Conservation (phyloP, 2,113 vertebrate species). For the Corydoras sp. region DNA sequence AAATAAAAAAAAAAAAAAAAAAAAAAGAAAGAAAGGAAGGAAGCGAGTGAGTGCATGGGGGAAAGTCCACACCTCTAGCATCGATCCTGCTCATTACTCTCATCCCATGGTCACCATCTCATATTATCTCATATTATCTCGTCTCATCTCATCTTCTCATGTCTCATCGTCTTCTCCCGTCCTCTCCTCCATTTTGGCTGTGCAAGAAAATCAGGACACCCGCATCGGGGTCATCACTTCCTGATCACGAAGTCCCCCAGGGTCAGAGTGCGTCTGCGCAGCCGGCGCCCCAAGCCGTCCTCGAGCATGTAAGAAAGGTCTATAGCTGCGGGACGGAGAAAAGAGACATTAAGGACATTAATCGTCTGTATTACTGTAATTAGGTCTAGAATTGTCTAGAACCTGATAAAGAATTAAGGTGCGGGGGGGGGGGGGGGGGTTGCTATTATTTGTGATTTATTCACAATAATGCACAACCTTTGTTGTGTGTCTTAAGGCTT, state of each 20-base stretch:
- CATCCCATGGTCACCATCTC: conserved; percentile 38
- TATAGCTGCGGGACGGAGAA: conserved; percentile 73
- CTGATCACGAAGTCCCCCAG: conserved; percentile 82
- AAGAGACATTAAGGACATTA: conserved; percentile 12
- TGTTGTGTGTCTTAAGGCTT: too few species aligned
- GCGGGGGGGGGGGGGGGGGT: too few species aligned
- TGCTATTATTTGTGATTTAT: too few species aligned
- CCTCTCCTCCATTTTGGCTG: conserved; percentile 10
- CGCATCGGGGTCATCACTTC: conserved; percentile 68
- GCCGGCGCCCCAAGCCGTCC: conserved; percentile 85
- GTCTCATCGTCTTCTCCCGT: conserved; percentile 8
- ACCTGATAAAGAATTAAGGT: too few species aligned
- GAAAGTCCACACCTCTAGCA: background rate
- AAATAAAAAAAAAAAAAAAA: background rate
- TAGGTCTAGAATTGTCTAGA: too few species aligned
- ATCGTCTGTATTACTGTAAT: too few species aligned
- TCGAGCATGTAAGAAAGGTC: conserved; percentile 96
- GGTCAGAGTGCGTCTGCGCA: conserved; percentile 83
- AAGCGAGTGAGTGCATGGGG: conserved; percentile 17
- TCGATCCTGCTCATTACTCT: conserved; percentile 39
- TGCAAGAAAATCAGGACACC: conserved; percentile 45
- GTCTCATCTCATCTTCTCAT: too few species aligned
- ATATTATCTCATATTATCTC: conserved; percentile 45
- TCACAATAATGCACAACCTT: too few species aligned
- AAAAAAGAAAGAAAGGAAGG: background rate